Evolutionary conservation across 2,113 vertebrate species (phyloP).

Genomic region (Microtus richardsoni): DNA sequence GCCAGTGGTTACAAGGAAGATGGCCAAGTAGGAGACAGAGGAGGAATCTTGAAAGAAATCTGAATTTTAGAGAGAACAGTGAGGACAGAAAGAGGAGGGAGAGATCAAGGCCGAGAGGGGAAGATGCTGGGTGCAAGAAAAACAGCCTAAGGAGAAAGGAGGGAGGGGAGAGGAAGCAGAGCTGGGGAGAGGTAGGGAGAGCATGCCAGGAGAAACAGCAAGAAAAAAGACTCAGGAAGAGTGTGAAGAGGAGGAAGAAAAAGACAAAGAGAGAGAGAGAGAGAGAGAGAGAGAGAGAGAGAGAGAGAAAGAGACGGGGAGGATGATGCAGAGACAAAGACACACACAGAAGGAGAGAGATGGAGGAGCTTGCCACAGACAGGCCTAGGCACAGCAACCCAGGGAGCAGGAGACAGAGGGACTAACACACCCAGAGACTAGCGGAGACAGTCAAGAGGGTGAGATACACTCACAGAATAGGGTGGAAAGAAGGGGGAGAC

Average conservation of each 20-base stretch:
- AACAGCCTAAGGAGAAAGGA: conserved; percentile 30
- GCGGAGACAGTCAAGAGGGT: conserved; percentile 51
- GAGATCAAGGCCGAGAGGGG: conserved; percentile 55
- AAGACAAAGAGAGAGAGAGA: not conserved
- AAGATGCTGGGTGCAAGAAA: not conserved
- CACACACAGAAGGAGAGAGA: conserved; percentile 12
- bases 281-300: conserved; percentile 14
- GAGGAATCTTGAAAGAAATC: conserved; percentile 28
- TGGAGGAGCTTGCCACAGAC: conserved; percentile 51
- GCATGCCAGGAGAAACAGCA: not conserved
- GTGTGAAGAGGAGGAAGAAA: conserved; percentile 42
- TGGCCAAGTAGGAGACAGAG: conserved; percentile 10
- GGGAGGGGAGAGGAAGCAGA: not conserved
- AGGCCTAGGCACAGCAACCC: conserved; percentile 48
- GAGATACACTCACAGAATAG: conserved; percentile 57
- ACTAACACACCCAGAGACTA: conserved; percentile 67
- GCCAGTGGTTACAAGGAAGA: not conserved
- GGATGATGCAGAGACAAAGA: conserved; percentile 71
- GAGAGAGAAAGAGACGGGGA: conserved; percentile 34
- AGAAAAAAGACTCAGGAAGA: conserved; percentile 47
- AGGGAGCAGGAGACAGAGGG: conserved; percentile 49
- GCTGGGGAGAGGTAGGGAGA: not conserved
- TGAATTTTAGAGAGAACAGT: not conserved
- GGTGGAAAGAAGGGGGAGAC: conserved; percentile 57
- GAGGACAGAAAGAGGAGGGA: not conserved